Percentiles rank a stretch among this genome's conserved stretches.
Evolutionary conservation across 2,113 vertebrate species (phyloP).

Genomic region (Turdus rufiventris): DNA sequence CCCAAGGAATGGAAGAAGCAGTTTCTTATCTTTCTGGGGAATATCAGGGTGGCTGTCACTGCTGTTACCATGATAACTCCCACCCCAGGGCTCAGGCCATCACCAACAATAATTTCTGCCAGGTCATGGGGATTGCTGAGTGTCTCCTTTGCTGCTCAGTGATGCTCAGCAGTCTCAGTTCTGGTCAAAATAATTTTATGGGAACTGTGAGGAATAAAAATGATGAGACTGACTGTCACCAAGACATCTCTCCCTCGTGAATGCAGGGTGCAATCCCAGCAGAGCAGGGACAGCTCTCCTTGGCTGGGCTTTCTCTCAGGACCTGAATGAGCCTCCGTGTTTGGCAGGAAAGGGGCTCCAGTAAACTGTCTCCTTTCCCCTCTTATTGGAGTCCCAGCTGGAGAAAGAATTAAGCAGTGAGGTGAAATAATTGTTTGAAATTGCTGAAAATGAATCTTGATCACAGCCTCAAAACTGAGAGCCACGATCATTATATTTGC

Average conservation of each 20-base stretch:
- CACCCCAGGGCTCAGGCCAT: neutral
- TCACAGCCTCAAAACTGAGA: slow-evolving; percentile 14
- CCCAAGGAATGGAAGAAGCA: neutral
- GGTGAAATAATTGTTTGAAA: slow-evolving; percentile 60
- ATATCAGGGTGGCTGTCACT: neutral
- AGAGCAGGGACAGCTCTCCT: neutral
- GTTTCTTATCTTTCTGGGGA: neutral
- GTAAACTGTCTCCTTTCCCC: neutral
- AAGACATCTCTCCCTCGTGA: neutral
- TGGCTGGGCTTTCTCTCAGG: neutral
- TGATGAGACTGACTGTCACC: neutral
- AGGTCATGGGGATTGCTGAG: neutral
- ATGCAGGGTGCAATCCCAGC: neutral
- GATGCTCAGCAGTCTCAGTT: neutral
- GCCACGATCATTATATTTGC: slow-evolving; percentile 20
- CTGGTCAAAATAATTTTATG: neutral
- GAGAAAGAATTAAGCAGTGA: slow-evolving; percentile 26
- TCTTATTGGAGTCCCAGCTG: neutral
- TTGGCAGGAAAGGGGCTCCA: neutral
- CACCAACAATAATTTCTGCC: neutral
- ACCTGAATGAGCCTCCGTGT: neutral
- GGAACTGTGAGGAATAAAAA: neutral
- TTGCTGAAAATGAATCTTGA: slow-evolving; percentile 51
- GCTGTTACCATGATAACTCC: neutral
- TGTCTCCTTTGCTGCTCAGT: neutral